Percentiles rank a stretch among this genome's conserved stretches.
Conservation (phyloP, 2,113 vertebrate species). For the Ivindomyrus marchei region DNA sequence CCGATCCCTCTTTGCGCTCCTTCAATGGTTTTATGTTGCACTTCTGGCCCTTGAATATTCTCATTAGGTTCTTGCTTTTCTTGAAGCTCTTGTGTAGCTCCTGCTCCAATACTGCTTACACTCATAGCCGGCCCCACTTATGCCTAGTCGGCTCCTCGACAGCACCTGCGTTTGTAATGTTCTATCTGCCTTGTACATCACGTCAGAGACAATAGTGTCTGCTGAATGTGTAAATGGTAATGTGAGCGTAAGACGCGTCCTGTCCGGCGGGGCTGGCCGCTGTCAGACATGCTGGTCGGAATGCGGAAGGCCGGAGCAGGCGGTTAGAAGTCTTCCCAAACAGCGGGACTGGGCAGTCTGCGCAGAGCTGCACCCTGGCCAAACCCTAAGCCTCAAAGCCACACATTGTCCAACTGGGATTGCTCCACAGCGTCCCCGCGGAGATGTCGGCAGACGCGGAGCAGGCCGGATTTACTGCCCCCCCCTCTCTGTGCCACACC, state of each 20-base stretch:
- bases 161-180: too few relatives aligned
- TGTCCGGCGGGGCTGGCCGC: too few relatives aligned
- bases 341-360: neutral
- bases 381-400: slow-evolving; percentile 12
- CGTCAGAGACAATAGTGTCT: neutral
- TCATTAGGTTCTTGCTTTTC: neutral
- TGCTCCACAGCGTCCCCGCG: neutral
- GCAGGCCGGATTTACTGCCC: slow-evolving; percentile 5
- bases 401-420: slow-evolving; percentile 11
- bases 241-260: neutral
- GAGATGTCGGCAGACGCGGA: slow-evolving; percentile 14
- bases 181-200: too few relatives aligned
- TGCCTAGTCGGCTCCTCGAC: neutral
- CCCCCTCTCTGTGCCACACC: slow-evolving; percentile 10
- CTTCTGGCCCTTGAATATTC: neutral
- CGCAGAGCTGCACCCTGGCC: neutral
- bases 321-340: neutral
- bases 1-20: neutral
- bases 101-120: neutral
- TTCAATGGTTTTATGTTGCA: neutral
- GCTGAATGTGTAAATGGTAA: neutral
- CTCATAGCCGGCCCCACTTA: neutral
- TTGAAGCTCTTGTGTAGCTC: neutral
- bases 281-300: neutral
- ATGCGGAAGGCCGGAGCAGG: neutral